A percentile compares a stretch with the other conserved stretches of the same genome.
Evolutionary conservation across 2,888 invertebrate genomes (phyloP).

Genomic region (Ommatoiulus sabulosus): DNA sequence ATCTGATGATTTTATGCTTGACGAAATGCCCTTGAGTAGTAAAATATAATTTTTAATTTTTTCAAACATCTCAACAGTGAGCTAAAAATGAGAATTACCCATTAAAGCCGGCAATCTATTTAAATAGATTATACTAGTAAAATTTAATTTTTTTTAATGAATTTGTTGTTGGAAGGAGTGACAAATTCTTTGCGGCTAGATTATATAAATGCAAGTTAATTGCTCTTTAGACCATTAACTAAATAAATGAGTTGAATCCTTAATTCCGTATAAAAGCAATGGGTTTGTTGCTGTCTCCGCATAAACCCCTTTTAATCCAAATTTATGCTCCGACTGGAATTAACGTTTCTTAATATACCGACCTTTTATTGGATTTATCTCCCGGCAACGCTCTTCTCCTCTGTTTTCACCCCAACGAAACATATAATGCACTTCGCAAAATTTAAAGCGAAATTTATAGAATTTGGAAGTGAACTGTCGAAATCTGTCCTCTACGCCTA

Average conservation of each 20-base stretch:
- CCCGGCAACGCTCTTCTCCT: background rate
- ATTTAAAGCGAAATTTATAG: background rate
- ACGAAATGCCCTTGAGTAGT: no score
- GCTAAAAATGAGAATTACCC: no score
- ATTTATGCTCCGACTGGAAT: background rate
- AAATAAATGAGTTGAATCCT: background rate
- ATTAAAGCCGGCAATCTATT: no score
- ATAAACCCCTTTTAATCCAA: slow-evolving; percentile 29
- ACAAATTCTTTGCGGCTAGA: slow-evolving; percentile 15
- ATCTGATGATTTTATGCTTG: no score
- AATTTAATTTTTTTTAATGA: no score
- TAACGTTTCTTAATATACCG: slow-evolving; percentile 17
- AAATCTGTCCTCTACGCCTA: no score
- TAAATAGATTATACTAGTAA: no score
- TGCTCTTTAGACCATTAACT: slow-evolving; percentile 40
- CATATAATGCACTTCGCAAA: background rate
- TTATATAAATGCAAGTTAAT: slow-evolving; percentile 25
- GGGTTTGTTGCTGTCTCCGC: background rate
- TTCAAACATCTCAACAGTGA: no score
- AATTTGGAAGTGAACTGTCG: background rate
- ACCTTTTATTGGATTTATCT: slow-evolving; percentile 35
- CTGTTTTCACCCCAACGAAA: background rate
- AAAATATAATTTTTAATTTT: no score
- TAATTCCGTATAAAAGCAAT: slow-evolving; percentile 43
- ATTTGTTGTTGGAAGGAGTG: background rate